Conservation (phyloP, 2,888 invertebrate species). For the Microctonus brassicae region DNA sequence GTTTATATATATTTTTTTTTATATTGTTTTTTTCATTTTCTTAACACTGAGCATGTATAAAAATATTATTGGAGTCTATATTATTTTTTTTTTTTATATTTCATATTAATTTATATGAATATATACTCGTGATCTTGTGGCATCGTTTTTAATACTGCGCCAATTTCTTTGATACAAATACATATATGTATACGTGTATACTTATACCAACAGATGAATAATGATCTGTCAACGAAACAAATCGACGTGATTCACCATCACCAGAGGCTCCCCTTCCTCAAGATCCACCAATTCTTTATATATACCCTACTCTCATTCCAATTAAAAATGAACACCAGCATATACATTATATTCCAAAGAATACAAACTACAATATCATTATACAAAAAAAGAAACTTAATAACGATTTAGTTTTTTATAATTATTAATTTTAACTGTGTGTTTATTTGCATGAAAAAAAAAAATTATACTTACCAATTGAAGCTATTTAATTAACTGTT, state of each 20-base stretch:
- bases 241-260: slow-evolving; percentile 65
- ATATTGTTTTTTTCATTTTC: too few species aligned
- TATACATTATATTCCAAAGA: slow-evolving; percentile 18
- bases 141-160: slow-evolving; percentile 49
- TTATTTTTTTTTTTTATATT: too few species aligned
- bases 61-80: too few species aligned
- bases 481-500: too few species aligned
- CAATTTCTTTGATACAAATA: slow-evolving; percentile 56
- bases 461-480: too few species aligned
- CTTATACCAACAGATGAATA: slow-evolving; percentile 63
- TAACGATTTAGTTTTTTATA: not conserved
- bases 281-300: too few species aligned
- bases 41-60: too few species aligned
- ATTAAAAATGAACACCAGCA: slow-evolving; percentile 65
- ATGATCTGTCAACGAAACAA: slow-evolving; percentile 67
- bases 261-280: slow-evolving; percentile 47
- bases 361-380: not conserved
- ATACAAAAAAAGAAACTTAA: not conserved
- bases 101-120: too few species aligned
- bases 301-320: slow-evolving; percentile 64
- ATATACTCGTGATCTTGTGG: too few species aligned
- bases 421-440: not conserved
- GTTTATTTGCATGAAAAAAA: too few species aligned
- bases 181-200: slow-evolving; percentile 30
- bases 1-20: too few species aligned